phyloP scores from a whole-genome alignment of 1,140 invertebrate species.

The Leguminivora glycinivorella region DNA sequence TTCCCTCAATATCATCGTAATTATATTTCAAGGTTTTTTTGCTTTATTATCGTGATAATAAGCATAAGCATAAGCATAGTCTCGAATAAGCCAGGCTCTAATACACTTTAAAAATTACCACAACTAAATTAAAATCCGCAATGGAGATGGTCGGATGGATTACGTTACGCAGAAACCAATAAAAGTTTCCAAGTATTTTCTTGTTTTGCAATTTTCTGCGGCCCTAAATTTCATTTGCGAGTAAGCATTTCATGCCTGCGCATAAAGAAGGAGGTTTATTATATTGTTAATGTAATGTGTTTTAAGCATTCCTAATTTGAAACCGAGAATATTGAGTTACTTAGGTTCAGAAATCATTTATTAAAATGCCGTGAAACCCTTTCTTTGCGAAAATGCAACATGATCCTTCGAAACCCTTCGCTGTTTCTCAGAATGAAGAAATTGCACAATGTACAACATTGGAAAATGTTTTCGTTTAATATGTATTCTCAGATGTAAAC shows the following conservation, averaged over 20 bases:
- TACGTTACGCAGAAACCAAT: conserved; percentile 5
- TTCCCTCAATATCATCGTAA: conserved; percentile 10
- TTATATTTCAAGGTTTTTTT: conserved; percentile 8
- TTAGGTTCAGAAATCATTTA: not conserved
- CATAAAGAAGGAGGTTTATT: too few species aligned
- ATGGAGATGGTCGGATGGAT: conserved; percentile 14
- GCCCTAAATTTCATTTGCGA: conserved; percentile 15
- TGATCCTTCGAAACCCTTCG: not conserved
- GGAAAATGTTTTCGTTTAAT: not conserved
- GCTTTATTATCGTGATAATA: not conserved
- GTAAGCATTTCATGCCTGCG: not conserved
- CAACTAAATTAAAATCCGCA: not conserved
- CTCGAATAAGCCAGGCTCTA: not conserved
- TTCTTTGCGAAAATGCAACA: not conserved
- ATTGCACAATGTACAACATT: not conserved
- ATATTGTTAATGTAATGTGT: too few species aligned
- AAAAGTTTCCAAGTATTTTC: conserved; percentile 20
- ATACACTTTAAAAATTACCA: not conserved
- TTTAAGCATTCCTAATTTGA: too few species aligned
- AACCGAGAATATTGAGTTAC: not conserved
- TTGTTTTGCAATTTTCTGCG: conserved; percentile 1
- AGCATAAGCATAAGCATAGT: not conserved
- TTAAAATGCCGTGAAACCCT: not conserved
- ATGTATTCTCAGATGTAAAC: not conserved
- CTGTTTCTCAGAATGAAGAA: not conserved